A percentile compares a stretch with the other conserved stretches of the same genome.
Evolutionary conservation across 2,113 vertebrate species (phyloP).

Genomic region (Ctenodactylus gundi): DNA sequence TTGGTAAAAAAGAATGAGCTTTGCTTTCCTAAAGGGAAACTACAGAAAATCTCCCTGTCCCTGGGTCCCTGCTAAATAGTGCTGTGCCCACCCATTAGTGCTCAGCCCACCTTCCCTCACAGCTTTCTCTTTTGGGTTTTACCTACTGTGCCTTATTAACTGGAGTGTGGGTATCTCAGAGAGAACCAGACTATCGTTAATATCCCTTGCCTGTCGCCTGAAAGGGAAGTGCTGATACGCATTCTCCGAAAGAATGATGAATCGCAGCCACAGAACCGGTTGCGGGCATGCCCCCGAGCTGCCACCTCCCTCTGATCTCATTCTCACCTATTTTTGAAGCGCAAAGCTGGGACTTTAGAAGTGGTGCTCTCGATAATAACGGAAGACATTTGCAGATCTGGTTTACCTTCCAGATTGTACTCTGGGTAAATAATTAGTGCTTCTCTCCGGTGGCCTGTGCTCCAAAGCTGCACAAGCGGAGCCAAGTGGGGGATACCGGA

Average conservation of each 20-base stretch:
- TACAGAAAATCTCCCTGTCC: background rate
- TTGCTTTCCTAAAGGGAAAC: background rate
- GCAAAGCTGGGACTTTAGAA: background rate
- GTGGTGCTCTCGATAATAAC: background rate
- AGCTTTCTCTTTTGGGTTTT: background rate
- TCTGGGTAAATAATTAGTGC: conserved; percentile 3
- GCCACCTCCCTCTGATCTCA: background rate
- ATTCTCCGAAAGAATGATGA: background rate
- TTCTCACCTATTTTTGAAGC: conserved; percentile 30
- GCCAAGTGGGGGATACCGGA: accelerated
- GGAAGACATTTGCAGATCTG: background rate
- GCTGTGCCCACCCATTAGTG: background rate
- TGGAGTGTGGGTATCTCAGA: background rate
- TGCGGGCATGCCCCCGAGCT: accelerated
- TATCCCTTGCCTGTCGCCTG: background rate
- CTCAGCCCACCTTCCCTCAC: background rate
- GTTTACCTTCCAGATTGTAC: background rate
- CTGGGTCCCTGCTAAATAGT: background rate
- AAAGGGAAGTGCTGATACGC: background rate
- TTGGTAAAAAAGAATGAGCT: background rate
- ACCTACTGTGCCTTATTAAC: background rate
- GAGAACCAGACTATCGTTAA: background rate
- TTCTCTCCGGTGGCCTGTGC: background rate
- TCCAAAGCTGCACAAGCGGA: background rate
- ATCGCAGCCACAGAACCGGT: background rate